Percentiles rank a stretch among this genome's conserved stretches.
Evolutionary conservation across 2,888 invertebrate genomes (phyloP).

Genomic region (Octonoba sinensis): DNA sequence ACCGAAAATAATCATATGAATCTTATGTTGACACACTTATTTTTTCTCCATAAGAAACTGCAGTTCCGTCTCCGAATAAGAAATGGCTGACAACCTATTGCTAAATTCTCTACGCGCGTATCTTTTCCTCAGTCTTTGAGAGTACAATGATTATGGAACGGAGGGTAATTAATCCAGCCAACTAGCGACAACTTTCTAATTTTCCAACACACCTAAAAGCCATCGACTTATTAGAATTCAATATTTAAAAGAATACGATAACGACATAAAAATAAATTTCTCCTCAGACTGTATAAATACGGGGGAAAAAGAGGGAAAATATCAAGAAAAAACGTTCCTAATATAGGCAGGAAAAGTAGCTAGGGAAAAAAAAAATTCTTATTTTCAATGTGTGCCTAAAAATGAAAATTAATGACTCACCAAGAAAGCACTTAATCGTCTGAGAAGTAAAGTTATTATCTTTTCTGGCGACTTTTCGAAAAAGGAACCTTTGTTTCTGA

Average conservation of each 20-base stretch:
- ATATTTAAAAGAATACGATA: conserved; percentile 64
- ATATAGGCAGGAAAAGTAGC: conserved; percentile 13
- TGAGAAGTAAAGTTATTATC: conserved; percentile 63
- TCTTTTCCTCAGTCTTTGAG: too few relatives aligned
- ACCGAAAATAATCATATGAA: too few relatives aligned
- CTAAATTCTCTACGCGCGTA: too few relatives aligned
- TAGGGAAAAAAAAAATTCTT: conserved; percentile 37
- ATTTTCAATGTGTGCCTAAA: conserved; percentile 63
- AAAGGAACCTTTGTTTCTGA: conserved; percentile 43
- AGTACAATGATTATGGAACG: too few relatives aligned
- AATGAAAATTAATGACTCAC: conserved; percentile 63
- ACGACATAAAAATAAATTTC: conserved; percentile 62
- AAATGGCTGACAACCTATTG: too few relatives aligned
- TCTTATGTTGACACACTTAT: too few relatives aligned
- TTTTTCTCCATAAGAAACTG: too few relatives aligned
- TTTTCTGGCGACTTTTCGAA: conserved; percentile 47
- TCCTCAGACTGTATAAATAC: conserved; percentile 37
- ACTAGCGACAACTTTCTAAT: conserved; percentile 60
- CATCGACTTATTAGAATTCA: conserved; percentile 63
- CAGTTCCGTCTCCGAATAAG: too few relatives aligned
- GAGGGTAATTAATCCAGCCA: conserved; percentile 49
- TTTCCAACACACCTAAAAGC: conserved; percentile 61
- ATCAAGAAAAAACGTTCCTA: conserved; percentile 19
- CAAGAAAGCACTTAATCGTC: conserved; percentile 63
- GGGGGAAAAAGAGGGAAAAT: conserved; percentile 2